These are phyloP conservation scores for Hyperopisus bebe DNA, from an alignment of 2,113 vertebrate species.

Conservation along the genomic window DNA sequence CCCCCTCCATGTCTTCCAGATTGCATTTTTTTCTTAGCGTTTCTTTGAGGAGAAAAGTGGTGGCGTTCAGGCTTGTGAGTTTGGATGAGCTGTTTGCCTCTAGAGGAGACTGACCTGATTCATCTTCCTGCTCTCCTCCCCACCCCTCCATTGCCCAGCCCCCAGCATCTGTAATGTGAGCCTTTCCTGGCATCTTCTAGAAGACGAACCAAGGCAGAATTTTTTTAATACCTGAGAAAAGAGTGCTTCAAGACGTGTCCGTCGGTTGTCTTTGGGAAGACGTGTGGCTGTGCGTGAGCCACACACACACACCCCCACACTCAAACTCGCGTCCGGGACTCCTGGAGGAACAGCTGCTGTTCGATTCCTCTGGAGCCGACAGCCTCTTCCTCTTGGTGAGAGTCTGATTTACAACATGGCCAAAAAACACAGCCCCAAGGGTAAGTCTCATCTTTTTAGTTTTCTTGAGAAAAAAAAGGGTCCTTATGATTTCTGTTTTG, in stretches of 20 bases:
- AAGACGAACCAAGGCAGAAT: not conserved
- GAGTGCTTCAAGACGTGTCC: not conserved
- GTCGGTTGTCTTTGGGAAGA: not conserved
- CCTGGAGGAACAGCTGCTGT: not conserved
- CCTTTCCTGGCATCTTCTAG: constrained; percentile 28
- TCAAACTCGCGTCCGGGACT: not conserved
- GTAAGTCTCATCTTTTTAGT: constrained; percentile 36
- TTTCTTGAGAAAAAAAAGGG: not conserved
- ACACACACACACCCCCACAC: not conserved
- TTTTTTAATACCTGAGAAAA: not conserved
- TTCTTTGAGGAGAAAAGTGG: constrained; percentile 10
- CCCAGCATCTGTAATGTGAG: constrained; percentile 24
- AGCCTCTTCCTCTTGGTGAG: not conserved
- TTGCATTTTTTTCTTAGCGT: constrained; percentile 3
- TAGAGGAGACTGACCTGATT: constrained; percentile 30
- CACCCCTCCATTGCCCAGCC: constrained; percentile 17
- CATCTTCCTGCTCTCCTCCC: constrained; percentile 26
- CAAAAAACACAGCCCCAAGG: constrained; percentile 62
- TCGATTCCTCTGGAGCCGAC: not conserved
- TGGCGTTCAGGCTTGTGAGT: constrained; percentile 28
- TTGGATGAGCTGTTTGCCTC: constrained; percentile 23
- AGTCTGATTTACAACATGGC: constrained; percentile 48
- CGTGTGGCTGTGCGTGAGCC: not conserved
- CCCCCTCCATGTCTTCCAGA: not conserved
- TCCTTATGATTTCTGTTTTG: not conserved